A percentile compares a stretch with the other conserved stretches of the same genome.
Conservation (phyloP, 2,888 invertebrate genomes). For the Drosophila ustulata region DNA sequence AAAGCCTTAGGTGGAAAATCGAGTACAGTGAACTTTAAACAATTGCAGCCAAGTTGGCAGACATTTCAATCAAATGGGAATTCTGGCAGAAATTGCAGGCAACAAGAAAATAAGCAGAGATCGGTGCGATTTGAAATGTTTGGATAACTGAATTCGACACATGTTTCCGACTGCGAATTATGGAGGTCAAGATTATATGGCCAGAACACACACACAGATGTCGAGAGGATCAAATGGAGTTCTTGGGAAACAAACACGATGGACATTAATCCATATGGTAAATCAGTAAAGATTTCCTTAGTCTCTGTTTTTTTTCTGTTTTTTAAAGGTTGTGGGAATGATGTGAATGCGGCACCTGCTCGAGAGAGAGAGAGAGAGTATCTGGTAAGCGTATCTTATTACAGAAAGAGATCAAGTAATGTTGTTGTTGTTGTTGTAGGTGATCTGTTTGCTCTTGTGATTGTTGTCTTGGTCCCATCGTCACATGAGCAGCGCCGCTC, state of each 20-base stretch:
- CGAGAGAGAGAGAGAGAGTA: neutral
- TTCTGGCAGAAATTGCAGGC: no score
- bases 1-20: no score
- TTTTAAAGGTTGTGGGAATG: neutral
- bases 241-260: neutral
- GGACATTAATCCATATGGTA: neutral
- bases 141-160: neutral
- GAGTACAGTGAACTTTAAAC: no score
- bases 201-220: neutral
- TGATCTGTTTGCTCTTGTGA: conserved; percentile 14
- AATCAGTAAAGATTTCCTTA: conserved; percentile 1
- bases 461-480: conserved; percentile 12
- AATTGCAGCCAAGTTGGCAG: no score
- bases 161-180: neutral
- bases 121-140: neutral
- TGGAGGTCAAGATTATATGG: neutral
- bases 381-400: conserved; percentile 43
- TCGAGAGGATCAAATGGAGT: neutral
- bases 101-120: no score
- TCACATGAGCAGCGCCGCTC: conserved; percentile 32
- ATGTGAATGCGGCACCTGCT: neutral
- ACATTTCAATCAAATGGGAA: no score
- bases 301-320: neutral
- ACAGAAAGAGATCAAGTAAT: conserved; percentile 22
- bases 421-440: conserved; percentile 14